Conservation (phyloP, 2,888 invertebrate genomes). For the Phorcus lineatus region DNA sequence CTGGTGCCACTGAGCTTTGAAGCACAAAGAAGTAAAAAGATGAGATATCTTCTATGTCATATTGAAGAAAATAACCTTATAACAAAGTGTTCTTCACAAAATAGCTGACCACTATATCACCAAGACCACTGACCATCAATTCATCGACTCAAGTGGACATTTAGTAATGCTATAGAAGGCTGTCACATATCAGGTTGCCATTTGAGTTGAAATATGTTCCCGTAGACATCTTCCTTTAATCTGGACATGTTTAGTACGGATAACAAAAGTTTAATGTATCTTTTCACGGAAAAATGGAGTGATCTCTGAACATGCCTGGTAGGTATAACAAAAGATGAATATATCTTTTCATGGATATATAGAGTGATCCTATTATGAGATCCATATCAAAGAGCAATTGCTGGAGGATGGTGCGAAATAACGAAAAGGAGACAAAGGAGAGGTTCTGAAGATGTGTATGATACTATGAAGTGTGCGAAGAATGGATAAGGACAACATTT, state of each 20-base stretch:
- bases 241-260: too few relatives aligned
- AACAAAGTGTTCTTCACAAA: neutral
- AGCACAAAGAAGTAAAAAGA: neutral
- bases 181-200: too few relatives aligned
- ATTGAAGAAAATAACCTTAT: neutral
- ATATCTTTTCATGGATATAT: neutral
- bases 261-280: too few relatives aligned
- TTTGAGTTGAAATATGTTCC: too few relatives aligned
- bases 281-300: too few relatives aligned
- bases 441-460: neutral
- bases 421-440: neutral
- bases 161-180: neutral
- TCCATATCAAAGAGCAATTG: neutral
- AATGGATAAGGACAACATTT: neutral
- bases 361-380: neutral
- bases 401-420: too few relatives aligned
- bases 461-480: neutral
- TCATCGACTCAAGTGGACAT: neutral
- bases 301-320: too few relatives aligned
- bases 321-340: too few relatives aligned
- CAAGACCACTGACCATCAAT: neutral
- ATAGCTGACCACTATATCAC: slow-evolving; percentile 3
- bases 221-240: too few relatives aligned
- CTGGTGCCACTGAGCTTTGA: too few relatives aligned
- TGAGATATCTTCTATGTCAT: neutral